Evolutionary conservation across 1,140 invertebrate genomes (phyloP), one percentile per base, ranked within the genome.

Genomic region (Odontomachus brunneus): DNA sequence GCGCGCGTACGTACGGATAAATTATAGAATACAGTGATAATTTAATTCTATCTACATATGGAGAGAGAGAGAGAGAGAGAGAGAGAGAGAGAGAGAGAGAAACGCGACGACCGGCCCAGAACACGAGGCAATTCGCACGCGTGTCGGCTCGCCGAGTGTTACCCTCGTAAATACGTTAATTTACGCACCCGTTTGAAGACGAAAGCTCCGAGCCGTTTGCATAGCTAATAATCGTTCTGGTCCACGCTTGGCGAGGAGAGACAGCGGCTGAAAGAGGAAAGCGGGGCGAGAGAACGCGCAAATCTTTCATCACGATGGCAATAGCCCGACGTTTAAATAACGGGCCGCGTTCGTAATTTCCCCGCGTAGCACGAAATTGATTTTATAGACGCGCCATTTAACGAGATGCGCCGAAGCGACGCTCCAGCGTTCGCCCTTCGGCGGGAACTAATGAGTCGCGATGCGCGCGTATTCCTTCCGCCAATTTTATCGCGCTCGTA

Each of bases 121-220:
- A 76, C 69, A 53, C 38, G 82, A 80, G 19, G 62, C 51, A 60
- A 66, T 87, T 88, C 85, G 60, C 69, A 84, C 74, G n/a, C n/a
- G 55, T 84, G 69, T 63, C 62, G 67, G 74, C 84, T 84, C 38
- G 51, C 51, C 29, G 67, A 82, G 38, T 22, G 38, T 15, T 69
- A 48, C 38, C 3, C 51, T 48, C 80, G 60, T 87, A 87, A 84
- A 87, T 49, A 55, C 14, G 44, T 84, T 74, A 78, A 83, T 87
- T 87, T 86, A 87, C 57, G 44, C 60, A 67, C 49, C 29, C 44
- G 57, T 71, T 51, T 29, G 12, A 19, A 44, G 24, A 57, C 12
- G 26, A 49, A 48, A 69, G 14, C n/a, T 9, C 22, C 9, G 15
- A 15, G n/a, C 38, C 14, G n/a, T 48, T 66, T 48, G 53, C 33